Evolutionary conservation across 2,888 invertebrate species (phyloP).

Genomic region (Palloptera scutellata): DNA sequence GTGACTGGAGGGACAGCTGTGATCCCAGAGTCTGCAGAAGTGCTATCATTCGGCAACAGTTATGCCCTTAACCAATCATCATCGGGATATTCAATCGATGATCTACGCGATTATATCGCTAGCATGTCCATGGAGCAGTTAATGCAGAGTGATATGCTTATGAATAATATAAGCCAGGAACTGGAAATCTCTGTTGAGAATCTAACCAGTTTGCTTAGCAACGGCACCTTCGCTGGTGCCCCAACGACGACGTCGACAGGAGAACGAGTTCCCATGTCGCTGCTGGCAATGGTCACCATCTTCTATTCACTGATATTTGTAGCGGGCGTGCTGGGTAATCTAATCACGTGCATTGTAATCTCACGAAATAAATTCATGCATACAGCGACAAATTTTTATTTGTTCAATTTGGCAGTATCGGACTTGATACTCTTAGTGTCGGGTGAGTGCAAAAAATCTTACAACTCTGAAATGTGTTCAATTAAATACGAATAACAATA

Average conservation of each 20-base stretch:
- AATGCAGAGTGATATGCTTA: constrained; percentile 57
- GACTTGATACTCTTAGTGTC: constrained; percentile 80
- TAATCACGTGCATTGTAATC: constrained; percentile 86
- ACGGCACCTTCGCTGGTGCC: too few relatives aligned
- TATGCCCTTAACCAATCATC: too few relatives aligned
- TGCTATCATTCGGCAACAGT: too few relatives aligned
- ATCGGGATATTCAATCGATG: too few relatives aligned
- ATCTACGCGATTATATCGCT: too few relatives aligned
- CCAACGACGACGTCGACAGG: constrained; percentile 33
- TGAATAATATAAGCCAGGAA: constrained; percentile 57
- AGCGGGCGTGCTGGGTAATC: constrained; percentile 82
- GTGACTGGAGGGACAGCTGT: too few relatives aligned
- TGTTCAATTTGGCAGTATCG: constrained; percentile 86
- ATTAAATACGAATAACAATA: too few relatives aligned
- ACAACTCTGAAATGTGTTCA: too few relatives aligned
- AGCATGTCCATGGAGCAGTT: too few relatives aligned
- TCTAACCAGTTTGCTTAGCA: constrained; percentile 48
- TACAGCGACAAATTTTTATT: constrained; percentile 81
- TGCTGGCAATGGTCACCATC: constrained; percentile 69
- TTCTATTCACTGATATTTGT: constrained; percentile 71
- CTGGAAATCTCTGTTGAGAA: constrained; percentile 59
- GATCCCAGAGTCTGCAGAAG: too few relatives aligned
- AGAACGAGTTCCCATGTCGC: constrained; percentile 45
- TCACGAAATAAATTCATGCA: constrained; percentile 84
- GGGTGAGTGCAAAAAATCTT: constrained; percentile 64